These are phyloP conservation scores for Listrodromus nycthemerus DNA, from an alignment of 2,888 invertebrate genomes.

Conservation along the genomic window DNA sequence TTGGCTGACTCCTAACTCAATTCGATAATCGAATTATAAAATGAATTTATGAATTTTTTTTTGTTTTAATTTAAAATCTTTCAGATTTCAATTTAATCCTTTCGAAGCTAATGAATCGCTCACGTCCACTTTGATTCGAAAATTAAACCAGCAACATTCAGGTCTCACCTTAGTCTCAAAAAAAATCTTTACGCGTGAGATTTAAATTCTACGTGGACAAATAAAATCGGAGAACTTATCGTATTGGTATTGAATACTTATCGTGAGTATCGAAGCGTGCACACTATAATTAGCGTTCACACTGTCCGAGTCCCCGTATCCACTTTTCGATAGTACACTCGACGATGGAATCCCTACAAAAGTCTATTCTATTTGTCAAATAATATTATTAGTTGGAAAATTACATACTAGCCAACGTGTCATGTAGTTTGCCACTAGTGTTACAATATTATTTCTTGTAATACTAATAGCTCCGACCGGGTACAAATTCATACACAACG, in stretches of 20 bases:
- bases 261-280: neutral
- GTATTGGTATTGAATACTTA: neutral
- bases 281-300: neutral
- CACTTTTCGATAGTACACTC: neutral
- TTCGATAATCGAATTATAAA: neutral
- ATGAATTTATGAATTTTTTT: neutral
- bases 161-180: slow-evolving; percentile 11
- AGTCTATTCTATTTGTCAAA: slow-evolving; percentile 32
- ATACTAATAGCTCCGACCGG: neutral
- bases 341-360: slow-evolving; percentile 1
- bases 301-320: neutral
- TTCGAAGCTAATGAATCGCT: too few species aligned
- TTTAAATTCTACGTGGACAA: neutral
- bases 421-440: slow-evolving; percentile 34
- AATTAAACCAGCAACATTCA: neutral
- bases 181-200: neutral
- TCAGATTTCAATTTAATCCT: neutral
- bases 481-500: neutral
- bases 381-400: neutral
- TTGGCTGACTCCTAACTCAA: neutral
- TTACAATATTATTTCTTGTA: neutral
- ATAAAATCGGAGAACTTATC: neutral
- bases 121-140: neutral
- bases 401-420: neutral
- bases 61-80: neutral